A percentile compares a stretch with the other conserved stretches of the same genome.
These are phyloP conservation scores for Sabellastarte sp. DNA, from an alignment of 2,888 invertebrate species.

Conservation along the genomic window DNA sequence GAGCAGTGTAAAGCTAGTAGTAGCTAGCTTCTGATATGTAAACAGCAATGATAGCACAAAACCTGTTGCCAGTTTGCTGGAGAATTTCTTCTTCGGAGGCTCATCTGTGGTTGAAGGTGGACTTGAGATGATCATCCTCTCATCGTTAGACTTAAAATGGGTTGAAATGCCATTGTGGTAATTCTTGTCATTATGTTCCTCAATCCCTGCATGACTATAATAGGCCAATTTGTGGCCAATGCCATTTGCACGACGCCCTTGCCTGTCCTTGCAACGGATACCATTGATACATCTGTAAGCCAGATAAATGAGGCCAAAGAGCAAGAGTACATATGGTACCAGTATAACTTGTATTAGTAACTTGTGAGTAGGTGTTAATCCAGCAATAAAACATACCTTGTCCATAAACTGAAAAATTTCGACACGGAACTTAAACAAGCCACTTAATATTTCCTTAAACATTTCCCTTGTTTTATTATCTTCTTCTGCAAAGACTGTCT, in stretches of 20 bases:
- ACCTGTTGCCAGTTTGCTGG: slow-evolving; percentile 26
- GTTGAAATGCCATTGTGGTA: not conserved
- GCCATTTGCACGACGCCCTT: too few species aligned
- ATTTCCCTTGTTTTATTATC: slow-evolving; percentile 20
- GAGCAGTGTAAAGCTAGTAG: slow-evolving; percentile 28
- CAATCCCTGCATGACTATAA: not conserved
- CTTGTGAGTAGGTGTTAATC: slow-evolving; percentile 16
- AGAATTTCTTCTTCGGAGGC: slow-evolving; percentile 9
- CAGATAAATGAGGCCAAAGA: slow-evolving; percentile 22
- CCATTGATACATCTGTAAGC: slow-evolving; percentile 13
- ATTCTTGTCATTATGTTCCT: too few species aligned
- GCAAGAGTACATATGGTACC: slow-evolving; percentile 24
- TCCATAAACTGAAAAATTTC: slow-evolving; percentile 29
- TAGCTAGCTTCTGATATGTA: slow-evolving; percentile 32
- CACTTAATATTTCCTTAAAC: slow-evolving; percentile 21
- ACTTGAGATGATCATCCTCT: too few species aligned
- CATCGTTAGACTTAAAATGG: not conserved
- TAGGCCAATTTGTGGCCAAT: too few species aligned
- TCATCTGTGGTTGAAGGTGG: too few species aligned
- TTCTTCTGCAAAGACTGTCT: slow-evolving; percentile 19
- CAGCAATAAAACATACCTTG: slow-evolving; percentile 23
- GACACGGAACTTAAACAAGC: slow-evolving; percentile 27
- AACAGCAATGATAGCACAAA: slow-evolving; percentile 30
- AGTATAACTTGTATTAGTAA: slow-evolving; percentile 18
- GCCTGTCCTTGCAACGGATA: not conserved